These are phyloP conservation scores for Pogona vitticeps DNA, from an alignment of 2,113 vertebrate genomes.

Conservation along the genomic window DNA sequence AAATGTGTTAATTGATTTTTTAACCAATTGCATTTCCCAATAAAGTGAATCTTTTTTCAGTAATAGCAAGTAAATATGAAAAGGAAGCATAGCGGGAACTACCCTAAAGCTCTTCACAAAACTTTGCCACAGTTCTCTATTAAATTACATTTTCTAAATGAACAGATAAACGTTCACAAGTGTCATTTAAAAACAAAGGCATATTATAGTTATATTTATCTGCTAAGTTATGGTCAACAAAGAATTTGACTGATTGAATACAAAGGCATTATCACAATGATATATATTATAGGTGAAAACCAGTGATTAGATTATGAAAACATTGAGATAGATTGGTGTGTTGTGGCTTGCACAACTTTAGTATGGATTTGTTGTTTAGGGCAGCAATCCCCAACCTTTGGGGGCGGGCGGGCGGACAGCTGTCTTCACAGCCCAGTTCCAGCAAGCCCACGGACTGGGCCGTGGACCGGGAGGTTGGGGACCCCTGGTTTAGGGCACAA, in stretches of 20 bases:
- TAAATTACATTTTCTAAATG: not conserved
- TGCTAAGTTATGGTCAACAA: too few relatives aligned
- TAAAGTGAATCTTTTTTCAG: slow-evolving; percentile 34
- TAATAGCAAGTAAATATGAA: slow-evolving; percentile 41
- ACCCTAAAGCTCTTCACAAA: slow-evolving; percentile 1
- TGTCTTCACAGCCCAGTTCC: too few relatives aligned
- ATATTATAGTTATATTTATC: too few relatives aligned
- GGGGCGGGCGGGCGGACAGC: too few relatives aligned
- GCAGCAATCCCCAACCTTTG: too few relatives aligned
- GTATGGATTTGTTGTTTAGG: not conserved
- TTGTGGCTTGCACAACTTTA: not conserved
- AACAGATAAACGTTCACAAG: not conserved
- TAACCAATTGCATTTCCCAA: slow-evolving; percentile 37
- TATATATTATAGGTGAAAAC: not conserved
- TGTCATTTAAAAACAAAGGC: too few relatives aligned
- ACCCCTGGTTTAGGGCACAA: too few relatives aligned
- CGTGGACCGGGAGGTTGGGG: too few relatives aligned
- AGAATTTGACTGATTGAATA: slow-evolving; percentile 19
- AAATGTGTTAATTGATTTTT: slow-evolving; percentile 35
- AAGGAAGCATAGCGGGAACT: not conserved
- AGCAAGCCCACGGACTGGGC: too few relatives aligned
- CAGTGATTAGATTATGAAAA: not conserved
- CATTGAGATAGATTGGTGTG: not conserved
- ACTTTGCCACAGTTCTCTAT: not conserved
- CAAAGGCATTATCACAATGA: slow-evolving; percentile 7